Conservation (phyloP, 1,140 invertebrate species). For the Colletes gigas region DNA sequence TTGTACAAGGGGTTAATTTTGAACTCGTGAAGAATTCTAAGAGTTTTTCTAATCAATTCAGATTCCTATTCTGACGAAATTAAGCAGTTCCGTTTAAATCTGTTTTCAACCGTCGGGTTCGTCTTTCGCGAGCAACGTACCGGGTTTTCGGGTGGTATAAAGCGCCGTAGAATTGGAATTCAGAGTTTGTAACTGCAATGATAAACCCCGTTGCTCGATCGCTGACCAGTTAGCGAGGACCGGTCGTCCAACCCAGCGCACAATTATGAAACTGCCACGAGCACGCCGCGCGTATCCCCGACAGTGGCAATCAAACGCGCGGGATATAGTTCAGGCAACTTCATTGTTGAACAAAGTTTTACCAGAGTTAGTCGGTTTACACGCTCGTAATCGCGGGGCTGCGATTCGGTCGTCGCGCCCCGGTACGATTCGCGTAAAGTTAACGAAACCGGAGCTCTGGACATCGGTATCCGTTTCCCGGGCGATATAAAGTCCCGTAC, state of each 20-base stretch:
- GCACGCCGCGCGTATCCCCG: neutral
- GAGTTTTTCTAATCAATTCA: too few species aligned
- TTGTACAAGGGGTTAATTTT: too few species aligned
- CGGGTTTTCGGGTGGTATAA: too few species aligned
- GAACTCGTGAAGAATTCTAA: too few species aligned
- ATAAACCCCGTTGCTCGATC: neutral
- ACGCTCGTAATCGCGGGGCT: conserved; percentile 15
- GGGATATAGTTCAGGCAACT: conserved; percentile 7
- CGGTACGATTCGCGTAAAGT: neutral
- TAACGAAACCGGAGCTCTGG: neutral
- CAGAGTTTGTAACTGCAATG: too few species aligned
- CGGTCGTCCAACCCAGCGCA: too few species aligned
- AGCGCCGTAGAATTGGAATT: too few species aligned
- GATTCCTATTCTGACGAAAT: too few species aligned
- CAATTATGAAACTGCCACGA: conserved; percentile 14
- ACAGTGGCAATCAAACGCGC: neutral
- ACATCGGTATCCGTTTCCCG: neutral
- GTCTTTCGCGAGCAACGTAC: too few species aligned
- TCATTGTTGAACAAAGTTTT: conserved; percentile 6
- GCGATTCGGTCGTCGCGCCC: neutral
- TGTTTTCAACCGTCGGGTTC: too few species aligned
- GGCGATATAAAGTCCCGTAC: too few species aligned
- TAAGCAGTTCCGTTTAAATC: too few species aligned
- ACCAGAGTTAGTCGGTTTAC: conserved; percentile 12
- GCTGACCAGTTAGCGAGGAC: neutral